Percentiles rank a stretch among this genome's conserved stretches.
phyloP scores from a whole-genome alignment of 2,888 invertebrate genomes.

The Hypercompe scribonia region DNA sequence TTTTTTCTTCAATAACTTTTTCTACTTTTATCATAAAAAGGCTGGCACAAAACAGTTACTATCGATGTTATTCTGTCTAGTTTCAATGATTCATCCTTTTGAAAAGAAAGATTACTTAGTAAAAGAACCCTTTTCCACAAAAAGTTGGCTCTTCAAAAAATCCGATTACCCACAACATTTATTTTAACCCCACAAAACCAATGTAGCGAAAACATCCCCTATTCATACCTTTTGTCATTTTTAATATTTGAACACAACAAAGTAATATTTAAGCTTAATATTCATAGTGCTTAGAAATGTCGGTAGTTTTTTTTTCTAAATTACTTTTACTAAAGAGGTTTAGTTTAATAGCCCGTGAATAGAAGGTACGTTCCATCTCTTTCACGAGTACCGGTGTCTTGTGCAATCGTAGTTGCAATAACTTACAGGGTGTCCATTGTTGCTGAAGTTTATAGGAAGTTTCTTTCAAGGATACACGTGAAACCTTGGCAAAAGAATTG shows the following conservation, averaged over 20 bases:
- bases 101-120: constrained; percentile 13
- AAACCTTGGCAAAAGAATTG: not conserved
- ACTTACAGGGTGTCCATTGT: constrained; percentile 41
- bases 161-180: constrained; percentile 72
- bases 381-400: constrained; percentile 46
- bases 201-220: constrained; percentile 61
- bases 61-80: not conserved
- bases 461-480: not conserved
- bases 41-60: not conserved
- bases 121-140: constrained; percentile 26
- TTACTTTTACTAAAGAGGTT: constrained; percentile 36
- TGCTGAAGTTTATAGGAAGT: not conserved
- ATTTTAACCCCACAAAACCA: constrained; percentile 63
- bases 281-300: constrained; percentile 39
- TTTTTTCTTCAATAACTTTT: not conserved
- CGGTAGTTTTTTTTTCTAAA: constrained; percentile 24
- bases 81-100: constrained; percentile 7
- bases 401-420: constrained; percentile 54
- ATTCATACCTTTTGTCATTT: constrained; percentile 21
- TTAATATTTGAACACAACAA: constrained; percentile 39
- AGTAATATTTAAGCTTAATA: constrained; percentile 45
- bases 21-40: not conserved
- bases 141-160: constrained; percentile 57
- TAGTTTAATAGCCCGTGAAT: constrained; percentile 47
- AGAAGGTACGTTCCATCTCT: constrained; percentile 62